Base-by-base conservation (phyloP, 1,140 invertebrate species). In the Magallana gigas region DNA sequence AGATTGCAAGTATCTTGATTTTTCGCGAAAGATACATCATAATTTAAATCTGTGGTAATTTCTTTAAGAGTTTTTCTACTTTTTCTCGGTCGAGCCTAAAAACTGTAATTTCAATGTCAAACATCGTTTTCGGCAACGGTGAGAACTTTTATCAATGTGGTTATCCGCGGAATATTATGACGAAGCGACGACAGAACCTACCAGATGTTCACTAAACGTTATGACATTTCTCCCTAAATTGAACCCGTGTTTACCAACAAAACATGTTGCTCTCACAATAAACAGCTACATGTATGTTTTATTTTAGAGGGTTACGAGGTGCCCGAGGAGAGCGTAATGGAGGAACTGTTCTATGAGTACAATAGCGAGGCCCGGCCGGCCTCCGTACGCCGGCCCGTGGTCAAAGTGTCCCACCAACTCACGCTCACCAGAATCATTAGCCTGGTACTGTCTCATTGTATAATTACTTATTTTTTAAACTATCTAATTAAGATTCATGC, bases 361-460 rank as follows among this genome's bases (percentile, higher is more conserved):
- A 57, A 83, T n/a, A 56, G n/a, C 6, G 81, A 83, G 48, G 57
- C 57, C 81, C 56, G 81, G n/a, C 81, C 81, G 56, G 81, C 81
- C 18, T 16, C 81, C 9, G 16, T n/a, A 0, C 56, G 18, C 18
- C 8, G 57, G 6, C 81, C 81, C 18, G 81, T 83, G 8, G 81
- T 83, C 12, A 57, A 83, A 16, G 81, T 83, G 36, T 57, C 81
- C 16, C 81, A 83, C 16, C 57, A 58, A 23, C 57, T 83, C 14
- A n/a, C 81, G 36, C 12, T 83, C n/a, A 83, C n/a, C 18, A 58
- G 81, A n/a, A 29, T 83, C n/a, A 83, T 57, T 2, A 57, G 48
- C n/a, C 81, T 57, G 81, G 81, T 83, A 83, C n/a, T 48, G 36
- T 48, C 23, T 23, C 23, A 23, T 23, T 23, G 23, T 23, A 23